Conservation (phyloP, 1,140 invertebrate genomes). For the Muscidifurax raptorellus region DNA sequence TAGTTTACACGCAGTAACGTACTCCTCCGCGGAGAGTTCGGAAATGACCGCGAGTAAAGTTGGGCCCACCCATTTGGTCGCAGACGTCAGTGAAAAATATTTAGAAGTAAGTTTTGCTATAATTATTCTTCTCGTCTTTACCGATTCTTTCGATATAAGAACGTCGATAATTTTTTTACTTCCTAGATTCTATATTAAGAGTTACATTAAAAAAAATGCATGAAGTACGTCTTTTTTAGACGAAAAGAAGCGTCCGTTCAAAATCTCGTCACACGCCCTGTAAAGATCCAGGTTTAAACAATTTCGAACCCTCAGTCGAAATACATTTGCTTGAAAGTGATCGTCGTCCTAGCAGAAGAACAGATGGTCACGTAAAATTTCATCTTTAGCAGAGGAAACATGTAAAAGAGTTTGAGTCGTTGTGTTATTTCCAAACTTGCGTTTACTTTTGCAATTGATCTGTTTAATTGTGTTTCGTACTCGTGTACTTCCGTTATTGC, state of each 20-base stretch:
- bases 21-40: background rate
- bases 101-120: constrained; percentile 9
- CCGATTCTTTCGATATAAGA: background rate
- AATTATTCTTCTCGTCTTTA: background rate
- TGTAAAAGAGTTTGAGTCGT: background rate
- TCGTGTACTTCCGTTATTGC: background rate
- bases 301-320: background rate
- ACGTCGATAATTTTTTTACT: background rate
- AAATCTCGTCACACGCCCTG: background rate
- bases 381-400: constrained; percentile 50
- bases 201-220: background rate
- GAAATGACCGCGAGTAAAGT: background rate
- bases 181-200: background rate
- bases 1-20: background rate
- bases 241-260: background rate
- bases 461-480: background rate
- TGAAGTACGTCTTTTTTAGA: background rate
- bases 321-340: background rate
- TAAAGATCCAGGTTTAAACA: background rate
- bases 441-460: background rate
- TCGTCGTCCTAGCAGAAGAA: background rate
- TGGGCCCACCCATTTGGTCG: background rate
- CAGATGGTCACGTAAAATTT: background rate
- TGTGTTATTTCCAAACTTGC: background rate
- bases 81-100: background rate